Conservation (phyloP, 1,140 invertebrate genomes). For the Drosophila melanogaster region DNA sequence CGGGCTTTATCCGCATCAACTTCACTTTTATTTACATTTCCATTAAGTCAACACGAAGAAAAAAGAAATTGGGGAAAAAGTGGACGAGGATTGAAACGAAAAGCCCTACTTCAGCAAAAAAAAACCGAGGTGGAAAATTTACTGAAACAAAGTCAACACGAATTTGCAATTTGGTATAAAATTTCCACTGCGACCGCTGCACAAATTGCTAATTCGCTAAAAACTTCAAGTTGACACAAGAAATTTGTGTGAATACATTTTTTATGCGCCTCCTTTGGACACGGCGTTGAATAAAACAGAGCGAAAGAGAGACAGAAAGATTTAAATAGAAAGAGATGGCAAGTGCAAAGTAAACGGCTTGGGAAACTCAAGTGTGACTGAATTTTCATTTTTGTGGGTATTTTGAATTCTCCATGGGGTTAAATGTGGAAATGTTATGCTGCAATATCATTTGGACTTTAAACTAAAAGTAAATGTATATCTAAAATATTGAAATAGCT, state of each 20-base stretch:
- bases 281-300: neutral
- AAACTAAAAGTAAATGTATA: neutral
- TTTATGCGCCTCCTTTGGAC: constrained; percentile 40
- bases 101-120: constrained; percentile 19
- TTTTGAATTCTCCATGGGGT: neutral
- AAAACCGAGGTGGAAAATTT: constrained; percentile 36
- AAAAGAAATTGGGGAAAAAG: constrained; percentile 8
- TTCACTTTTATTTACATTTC: constrained; percentile 61
- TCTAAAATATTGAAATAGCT: too few relatives aligned
- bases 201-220: constrained; percentile 57
- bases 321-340: constrained; percentile 13
- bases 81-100: constrained; percentile 31
- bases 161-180: constrained; percentile 71
- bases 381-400: neutral
- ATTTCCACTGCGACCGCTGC: constrained; percentile 57
- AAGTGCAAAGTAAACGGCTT: constrained; percentile 19
- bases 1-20: constrained; percentile 31
- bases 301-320: neutral
- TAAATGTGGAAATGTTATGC: neutral
- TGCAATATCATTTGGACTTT: neutral
- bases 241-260: constrained; percentile 74
- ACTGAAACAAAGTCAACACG: constrained; percentile 68
- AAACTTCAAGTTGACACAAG: constrained; percentile 65
- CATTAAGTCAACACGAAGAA: constrained; percentile 56
- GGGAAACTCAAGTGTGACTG: constrained; percentile 20